phyloP scores from a whole-genome alignment of 2,113 vertebrate species.

The Mesocricetus auratus region DNA sequence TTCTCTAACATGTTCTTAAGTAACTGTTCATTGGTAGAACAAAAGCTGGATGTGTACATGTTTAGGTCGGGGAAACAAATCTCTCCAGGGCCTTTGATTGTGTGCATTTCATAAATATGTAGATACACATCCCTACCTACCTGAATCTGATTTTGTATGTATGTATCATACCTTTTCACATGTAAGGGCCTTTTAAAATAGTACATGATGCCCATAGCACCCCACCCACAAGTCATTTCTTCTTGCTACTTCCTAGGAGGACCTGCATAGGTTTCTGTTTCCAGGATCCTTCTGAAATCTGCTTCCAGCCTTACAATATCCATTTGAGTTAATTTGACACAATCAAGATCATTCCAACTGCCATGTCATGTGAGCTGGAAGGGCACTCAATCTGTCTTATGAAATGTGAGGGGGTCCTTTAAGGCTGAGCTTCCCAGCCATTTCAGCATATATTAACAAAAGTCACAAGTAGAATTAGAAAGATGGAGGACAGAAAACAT shows the following conservation, averaged over 20 bases:
- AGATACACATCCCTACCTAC: no score
- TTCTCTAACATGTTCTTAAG: background rate
- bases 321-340: background rate
- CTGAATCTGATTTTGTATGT: background rate
- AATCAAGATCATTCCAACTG: background rate
- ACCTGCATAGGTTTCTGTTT: background rate
- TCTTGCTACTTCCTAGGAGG: background rate
- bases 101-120: background rate
- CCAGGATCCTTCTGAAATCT: background rate
- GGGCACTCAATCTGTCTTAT: background rate
- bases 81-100: background rate
- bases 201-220: background rate
- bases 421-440: no score
- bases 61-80: no score
- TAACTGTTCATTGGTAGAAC: background rate
- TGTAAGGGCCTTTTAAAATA: no score
- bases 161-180: background rate
- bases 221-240: background rate
- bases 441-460: background rate
- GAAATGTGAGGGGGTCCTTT: no score
- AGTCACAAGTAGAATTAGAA: fast-evolving
- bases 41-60: no score
- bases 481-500: no score
- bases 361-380: background rate
- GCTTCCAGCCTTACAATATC: background rate